These are phyloP conservation scores for Manduca sexta DNA, from an alignment of 1,140 invertebrate genomes.

Conservation along the genomic window DNA sequence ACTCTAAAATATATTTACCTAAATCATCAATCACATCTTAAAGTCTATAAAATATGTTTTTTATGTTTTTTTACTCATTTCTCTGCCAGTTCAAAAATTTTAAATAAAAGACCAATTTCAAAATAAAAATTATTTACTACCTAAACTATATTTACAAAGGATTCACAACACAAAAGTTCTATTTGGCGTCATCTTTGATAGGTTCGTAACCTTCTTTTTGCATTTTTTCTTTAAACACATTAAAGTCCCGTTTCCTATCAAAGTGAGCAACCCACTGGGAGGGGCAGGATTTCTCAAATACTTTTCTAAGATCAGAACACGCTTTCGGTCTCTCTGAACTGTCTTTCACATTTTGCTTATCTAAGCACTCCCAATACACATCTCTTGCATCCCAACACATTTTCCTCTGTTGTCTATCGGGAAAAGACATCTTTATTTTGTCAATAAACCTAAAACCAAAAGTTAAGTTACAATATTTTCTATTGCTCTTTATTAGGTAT, in stretches of 20 bases:
- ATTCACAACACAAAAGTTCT: constrained; percentile 24
- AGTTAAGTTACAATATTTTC: background rate
- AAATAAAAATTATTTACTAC: constrained; percentile 52
- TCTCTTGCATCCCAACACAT: constrained; percentile 90
- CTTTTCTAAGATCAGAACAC: constrained; percentile 82
- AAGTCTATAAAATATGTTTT: too few species aligned
- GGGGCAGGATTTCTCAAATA: constrained; percentile 90
- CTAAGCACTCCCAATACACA: constrained; percentile 92
- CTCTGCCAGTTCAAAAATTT: too few species aligned
- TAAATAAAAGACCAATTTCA: constrained; percentile 45
- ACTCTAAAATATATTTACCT: background rate
- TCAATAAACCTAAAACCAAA: constrained; percentile 34
- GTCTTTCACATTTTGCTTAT: constrained; percentile 75
- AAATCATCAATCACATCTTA: background rate
- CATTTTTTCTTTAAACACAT: constrained; percentile 91
- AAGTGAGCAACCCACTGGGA: constrained; percentile 95
- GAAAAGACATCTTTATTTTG: constrained; percentile 83
- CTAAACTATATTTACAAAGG: constrained; percentile 58
- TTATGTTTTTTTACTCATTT: too few species aligned
- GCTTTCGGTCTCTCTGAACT: constrained; percentile 66
- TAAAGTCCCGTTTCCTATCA: constrained; percentile 90
- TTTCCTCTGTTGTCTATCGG: constrained; percentile 84
- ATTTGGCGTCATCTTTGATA: constrained; percentile 53
- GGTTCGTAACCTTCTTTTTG: constrained; percentile 89
- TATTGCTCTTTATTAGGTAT: too few species aligned